Evolutionary conservation across 2,888 invertebrate genomes (phyloP).

Genomic region (Drosophila rellima): DNA sequence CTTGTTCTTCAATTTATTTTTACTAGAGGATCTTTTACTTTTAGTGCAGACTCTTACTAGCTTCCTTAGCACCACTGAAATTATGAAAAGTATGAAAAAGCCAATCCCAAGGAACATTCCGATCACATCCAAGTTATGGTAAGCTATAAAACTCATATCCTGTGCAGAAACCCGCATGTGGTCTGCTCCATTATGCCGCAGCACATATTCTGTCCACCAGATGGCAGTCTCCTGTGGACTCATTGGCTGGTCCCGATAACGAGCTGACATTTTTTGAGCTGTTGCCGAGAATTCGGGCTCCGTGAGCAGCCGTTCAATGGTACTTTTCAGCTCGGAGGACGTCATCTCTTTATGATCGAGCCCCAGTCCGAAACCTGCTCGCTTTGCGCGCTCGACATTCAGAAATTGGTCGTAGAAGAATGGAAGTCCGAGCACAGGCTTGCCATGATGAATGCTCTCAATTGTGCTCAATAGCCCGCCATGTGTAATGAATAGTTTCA

Average conservation of each 20-base stretch:
- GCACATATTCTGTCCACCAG: conserved; percentile 84
- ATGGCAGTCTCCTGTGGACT: conserved; percentile 79
- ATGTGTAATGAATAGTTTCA: conserved; percentile 86
- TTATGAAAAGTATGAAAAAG: conserved; percentile 13
- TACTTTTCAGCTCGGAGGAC: conserved; percentile 69
- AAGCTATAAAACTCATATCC: conserved; percentile 79
- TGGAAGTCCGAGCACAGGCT: conserved; percentile 86
- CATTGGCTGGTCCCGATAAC: conserved; percentile 82
- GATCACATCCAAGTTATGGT: conserved; percentile 82
- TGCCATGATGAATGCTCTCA: conserved; percentile 86
- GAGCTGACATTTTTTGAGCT: conserved; percentile 67
- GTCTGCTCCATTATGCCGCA: conserved; percentile 83
- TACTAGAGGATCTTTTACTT: background rate
- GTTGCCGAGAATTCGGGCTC: conserved; percentile 60
- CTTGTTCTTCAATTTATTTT: conserved; percentile 31
- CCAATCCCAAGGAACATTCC: conserved; percentile 58
- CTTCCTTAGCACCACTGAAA: conserved; percentile 2
- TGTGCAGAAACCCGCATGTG: conserved; percentile 82
- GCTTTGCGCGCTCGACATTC: conserved; percentile 85
- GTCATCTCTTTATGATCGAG: conserved; percentile 83
- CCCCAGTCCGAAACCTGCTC: conserved; percentile 84
- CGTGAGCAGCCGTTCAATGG: conserved; percentile 64
- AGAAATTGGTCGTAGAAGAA: conserved; percentile 86
- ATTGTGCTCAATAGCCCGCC: conserved; percentile 86
- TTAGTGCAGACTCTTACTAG: background rate